Evolutionary conservation across 2,113 vertebrate genomes (phyloP).

Genomic region (Eptatretus burgeri): DNA sequence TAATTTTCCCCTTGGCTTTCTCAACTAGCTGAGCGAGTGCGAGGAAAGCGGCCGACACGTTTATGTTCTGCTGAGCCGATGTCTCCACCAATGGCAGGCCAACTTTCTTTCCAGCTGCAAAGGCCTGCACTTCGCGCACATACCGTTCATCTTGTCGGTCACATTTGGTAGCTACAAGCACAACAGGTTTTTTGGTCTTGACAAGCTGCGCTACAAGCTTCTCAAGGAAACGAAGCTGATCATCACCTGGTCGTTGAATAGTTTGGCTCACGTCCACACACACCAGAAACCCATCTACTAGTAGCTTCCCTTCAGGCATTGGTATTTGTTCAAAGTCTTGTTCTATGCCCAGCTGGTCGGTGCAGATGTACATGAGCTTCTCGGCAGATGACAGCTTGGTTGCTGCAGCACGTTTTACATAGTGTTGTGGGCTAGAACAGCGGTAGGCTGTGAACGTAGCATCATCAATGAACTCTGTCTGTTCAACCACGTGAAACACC

Average conservation of each 20-base stretch:
- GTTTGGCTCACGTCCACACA: slow-evolving; percentile 92
- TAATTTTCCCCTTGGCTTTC: slow-evolving; percentile 76
- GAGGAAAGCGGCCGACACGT: slow-evolving; percentile 67
- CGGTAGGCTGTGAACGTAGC: slow-evolving; percentile 93
- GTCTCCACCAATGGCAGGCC: slow-evolving; percentile 74
- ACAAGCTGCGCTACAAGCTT: slow-evolving; percentile 67
- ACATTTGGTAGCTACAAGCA: slow-evolving; percentile 83
- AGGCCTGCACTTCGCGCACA: slow-evolving; percentile 66
- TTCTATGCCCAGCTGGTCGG: slow-evolving; percentile 89
- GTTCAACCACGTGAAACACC: slow-evolving; percentile 77
- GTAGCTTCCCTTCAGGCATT: slow-evolving; percentile 92
- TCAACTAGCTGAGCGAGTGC: slow-evolving; percentile 81
- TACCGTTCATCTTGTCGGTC: slow-evolving; percentile 89
- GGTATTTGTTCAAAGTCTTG: slow-evolving; percentile 99
- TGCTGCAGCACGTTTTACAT: slow-evolving; percentile 67
- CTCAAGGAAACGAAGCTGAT: slow-evolving; percentile 91
- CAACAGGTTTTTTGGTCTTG: slow-evolving; percentile 76
- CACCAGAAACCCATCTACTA: slow-evolving; percentile 66
- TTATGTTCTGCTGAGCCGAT: slow-evolving; percentile 50
- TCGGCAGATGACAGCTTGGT: slow-evolving; percentile 88
- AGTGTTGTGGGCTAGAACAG: slow-evolving; percentile 89
- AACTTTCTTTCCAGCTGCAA: slow-evolving; percentile 68
- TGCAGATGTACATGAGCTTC: slow-evolving; percentile 99
- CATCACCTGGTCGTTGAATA: slow-evolving; percentile 84
- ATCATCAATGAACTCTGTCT: slow-evolving; percentile 97